A percentile compares a stretch with the other conserved stretches of the same genome.
phyloP scores from a whole-genome alignment of 2,888 invertebrate genomes.

The Lottia scabra region DNA sequence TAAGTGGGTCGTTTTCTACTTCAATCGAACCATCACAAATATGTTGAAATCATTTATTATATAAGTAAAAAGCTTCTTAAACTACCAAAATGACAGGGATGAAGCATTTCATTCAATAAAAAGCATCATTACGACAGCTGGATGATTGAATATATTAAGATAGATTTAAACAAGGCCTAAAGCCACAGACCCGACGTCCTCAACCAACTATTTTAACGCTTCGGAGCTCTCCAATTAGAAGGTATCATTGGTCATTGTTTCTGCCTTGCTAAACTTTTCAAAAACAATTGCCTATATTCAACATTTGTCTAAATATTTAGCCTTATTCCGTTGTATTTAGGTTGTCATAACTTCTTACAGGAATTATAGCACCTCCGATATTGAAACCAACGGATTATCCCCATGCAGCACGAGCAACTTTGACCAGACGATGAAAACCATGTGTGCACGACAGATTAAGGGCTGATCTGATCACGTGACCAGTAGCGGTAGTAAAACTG shows the following conservation, averaged over 20 bases:
- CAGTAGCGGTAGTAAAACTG: neutral
- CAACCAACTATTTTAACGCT: conserved; percentile 1
- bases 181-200: neutral
- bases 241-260: neutral
- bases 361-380: neutral
- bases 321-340: too few species aligned
- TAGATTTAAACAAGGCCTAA: neutral
- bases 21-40: neutral
- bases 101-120: neutral
- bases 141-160: conserved; percentile 3
- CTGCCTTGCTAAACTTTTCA: neutral
- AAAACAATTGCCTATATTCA: neutral
- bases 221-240: neutral
- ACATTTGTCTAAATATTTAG: too few species aligned
- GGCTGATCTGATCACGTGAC: neutral
- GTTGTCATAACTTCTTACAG: neutral
- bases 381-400: neutral
- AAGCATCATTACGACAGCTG: neutral
- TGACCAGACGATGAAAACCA: neutral
- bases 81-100: neutral
- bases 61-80: neutral
- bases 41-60: neutral
- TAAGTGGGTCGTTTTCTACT: too few species aligned
- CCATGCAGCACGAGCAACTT: neutral
- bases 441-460: neutral